A percentile compares a stretch with the other conserved stretches of the same genome.
Conservation (phyloP, 2,113 vertebrate species). For the Coptodon bakossiorum region DNA sequence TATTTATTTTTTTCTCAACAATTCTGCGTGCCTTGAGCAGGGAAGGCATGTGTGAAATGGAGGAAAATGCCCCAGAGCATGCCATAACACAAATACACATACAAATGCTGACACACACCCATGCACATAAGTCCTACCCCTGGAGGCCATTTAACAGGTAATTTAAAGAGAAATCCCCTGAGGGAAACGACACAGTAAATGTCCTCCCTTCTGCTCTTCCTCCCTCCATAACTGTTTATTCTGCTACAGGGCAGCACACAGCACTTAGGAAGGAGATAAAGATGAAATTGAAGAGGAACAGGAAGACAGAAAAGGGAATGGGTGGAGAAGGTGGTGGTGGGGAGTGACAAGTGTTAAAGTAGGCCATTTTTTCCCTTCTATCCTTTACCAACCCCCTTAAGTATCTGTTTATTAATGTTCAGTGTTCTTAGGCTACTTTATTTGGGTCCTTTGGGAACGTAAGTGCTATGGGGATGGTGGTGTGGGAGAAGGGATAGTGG, state of each 20-base stretch:
- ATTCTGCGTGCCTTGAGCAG: conserved; percentile 42
- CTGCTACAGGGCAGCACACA: conserved; percentile 46
- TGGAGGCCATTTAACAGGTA: conserved; percentile 72
- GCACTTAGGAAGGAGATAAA: conserved; percentile 26
- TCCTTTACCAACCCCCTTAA: conserved; percentile 29
- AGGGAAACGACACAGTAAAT: conserved; percentile 55
- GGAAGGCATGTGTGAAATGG: conserved; percentile 61
- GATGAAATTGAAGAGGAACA: conserved; percentile 15
- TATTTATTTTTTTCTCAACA: conserved; percentile 15
- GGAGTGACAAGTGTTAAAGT: conserved; percentile 56
- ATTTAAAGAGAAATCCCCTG: conserved; percentile 68
- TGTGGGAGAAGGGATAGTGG: background rate
- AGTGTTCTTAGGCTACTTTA: conserved; percentile 44
- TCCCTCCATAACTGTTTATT: conserved; percentile 50
- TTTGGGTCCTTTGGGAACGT: conserved; percentile 21
- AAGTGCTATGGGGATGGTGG: background rate
- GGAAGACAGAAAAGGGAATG: background rate
- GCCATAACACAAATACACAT: conserved; percentile 24
- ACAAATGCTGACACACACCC: conserved; percentile 23
- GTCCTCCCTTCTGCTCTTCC: conserved; percentile 45
- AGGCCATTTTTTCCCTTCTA: conserved; percentile 13
- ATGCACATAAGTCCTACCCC: conserved; percentile 35
- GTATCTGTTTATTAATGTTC: conserved; percentile 58
- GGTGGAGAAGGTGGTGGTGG: background rate
- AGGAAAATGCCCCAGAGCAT: conserved; percentile 43